Evolutionary conservation across 2,888 invertebrate species (phyloP).

Genomic region (Drosophila borealis): DNA sequence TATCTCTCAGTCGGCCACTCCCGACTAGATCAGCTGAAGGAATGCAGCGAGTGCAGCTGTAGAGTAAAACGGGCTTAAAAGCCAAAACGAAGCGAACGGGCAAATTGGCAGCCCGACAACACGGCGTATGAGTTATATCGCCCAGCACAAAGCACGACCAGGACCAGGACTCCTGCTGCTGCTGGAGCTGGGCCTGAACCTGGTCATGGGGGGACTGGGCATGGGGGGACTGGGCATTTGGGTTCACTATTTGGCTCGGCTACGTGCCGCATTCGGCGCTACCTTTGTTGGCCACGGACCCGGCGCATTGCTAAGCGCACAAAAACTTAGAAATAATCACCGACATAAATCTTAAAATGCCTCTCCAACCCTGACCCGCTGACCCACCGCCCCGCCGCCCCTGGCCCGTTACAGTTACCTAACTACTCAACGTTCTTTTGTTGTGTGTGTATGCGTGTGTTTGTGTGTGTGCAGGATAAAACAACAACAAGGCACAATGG

Average conservation of each 20-base stretch:
- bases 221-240: slow-evolving; percentile 12
- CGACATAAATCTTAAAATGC: slow-evolving; percentile 84
- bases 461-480: slow-evolving; percentile 6
- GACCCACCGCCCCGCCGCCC: slow-evolving; percentile 5
- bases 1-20: too few relatives aligned
- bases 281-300: slow-evolving; percentile 12
- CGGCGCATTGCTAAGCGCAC: slow-evolving; percentile 75
- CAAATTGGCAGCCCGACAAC: slow-evolving; percentile 4
- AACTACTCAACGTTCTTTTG: slow-evolving; percentile 53
- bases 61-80: too few relatives aligned
- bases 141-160: neutral
- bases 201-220: slow-evolving; percentile 5
- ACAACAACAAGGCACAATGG: slow-evolving; percentile 30
- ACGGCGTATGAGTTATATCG: slow-evolving; percentile 31
- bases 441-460: slow-evolving; percentile 27
- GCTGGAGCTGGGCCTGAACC: neutral
- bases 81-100: too few relatives aligned
- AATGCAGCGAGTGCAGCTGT: too few relatives aligned
- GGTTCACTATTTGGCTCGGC: slow-evolving; percentile 26
- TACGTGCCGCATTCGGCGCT: slow-evolving; percentile 15
- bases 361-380: slow-evolving; percentile 2
- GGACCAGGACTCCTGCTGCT: too few relatives aligned
- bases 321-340: slow-evolving; percentile 84
- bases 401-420: slow-evolving; percentile 22
- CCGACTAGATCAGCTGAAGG: too few relatives aligned